Evolutionary conservation across 2,113 vertebrate genomes (phyloP).

Genomic region (Varanus komodoensis): DNA sequence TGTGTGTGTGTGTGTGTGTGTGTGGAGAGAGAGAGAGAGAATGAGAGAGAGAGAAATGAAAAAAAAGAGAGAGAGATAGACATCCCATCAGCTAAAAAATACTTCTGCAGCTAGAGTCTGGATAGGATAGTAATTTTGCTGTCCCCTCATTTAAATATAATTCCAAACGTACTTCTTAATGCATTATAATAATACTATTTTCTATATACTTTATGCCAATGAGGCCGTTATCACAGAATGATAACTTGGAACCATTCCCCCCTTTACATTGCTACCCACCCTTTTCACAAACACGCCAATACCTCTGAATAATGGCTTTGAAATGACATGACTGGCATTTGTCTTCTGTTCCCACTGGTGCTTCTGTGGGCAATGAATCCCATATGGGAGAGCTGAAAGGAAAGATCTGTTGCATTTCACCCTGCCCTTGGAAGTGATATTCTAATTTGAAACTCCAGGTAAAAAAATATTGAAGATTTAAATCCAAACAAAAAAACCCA

Average conservation of each 20-base stretch:
- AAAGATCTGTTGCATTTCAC: no score
- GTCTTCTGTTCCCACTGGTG: not conserved
- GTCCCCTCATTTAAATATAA: conserved; percentile 75
- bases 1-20: no score
- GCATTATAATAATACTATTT: conserved; percentile 66
- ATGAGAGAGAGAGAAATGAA: conserved; percentile 57
- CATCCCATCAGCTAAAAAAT: conserved; percentile 72
- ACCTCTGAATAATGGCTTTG: not conserved
- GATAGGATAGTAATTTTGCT: conserved; percentile 70
- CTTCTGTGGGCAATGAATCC: not conserved
- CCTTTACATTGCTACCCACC: not conserved
- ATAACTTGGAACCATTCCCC: conserved; percentile 13
- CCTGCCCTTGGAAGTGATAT: not conserved
- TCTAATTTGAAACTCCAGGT: not conserved
- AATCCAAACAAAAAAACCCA: not conserved
- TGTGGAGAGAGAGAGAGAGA: conserved; percentile 49
- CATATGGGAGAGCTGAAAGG: not conserved
- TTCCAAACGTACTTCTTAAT: conserved; percentile 70
- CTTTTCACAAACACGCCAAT: not conserved
- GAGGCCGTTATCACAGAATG: conserved; percentile 56
- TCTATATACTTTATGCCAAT: conserved; percentile 60
- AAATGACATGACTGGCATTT: not conserved
- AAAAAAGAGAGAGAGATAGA: conserved; percentile 59
- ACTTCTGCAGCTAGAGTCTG: conserved; percentile 64
- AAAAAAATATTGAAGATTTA: not conserved